Conservation (phyloP, 2,113 vertebrate genomes). For the Lipotes vexillifer region DNA sequence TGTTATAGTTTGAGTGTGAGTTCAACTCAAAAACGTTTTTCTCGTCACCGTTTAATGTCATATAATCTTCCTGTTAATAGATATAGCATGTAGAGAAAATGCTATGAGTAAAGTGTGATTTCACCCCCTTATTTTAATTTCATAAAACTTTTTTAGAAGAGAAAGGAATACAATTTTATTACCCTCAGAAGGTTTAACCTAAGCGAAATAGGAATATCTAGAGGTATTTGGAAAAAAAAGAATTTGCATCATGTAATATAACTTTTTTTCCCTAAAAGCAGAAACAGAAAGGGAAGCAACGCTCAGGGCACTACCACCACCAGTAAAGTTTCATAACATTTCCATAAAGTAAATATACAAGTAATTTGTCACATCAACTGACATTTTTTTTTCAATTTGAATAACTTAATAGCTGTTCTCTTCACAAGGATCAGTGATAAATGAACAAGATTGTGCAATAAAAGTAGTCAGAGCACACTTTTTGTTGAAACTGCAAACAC, state of each 20-base stretch:
- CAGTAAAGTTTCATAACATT: background rate
- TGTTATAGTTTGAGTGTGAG: background rate
- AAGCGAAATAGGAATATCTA: background rate
- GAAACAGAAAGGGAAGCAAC: background rate
- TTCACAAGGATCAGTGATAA: background rate
- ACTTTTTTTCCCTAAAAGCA: background rate
- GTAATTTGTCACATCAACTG: background rate
- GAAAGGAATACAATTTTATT: background rate
- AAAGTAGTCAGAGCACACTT: background rate
- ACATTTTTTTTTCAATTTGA: background rate
- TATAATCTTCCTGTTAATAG: background rate
- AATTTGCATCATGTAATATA: background rate
- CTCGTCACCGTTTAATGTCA: background rate
- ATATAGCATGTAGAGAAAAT: background rate
- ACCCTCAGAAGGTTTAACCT: conserved; percentile 16
- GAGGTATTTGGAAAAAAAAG: background rate
- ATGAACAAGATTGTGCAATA: background rate
- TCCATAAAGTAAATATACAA: background rate
- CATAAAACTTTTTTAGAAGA: background rate
- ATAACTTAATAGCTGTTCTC: background rate
- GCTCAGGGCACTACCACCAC: background rate
- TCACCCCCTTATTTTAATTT: background rate
- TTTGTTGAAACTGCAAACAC: background rate
- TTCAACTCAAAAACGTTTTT: background rate
- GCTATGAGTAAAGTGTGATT: background rate